Evolutionary conservation across 2,113 vertebrate species (phyloP).

Genomic region (Hiodon tergisus): DNA sequence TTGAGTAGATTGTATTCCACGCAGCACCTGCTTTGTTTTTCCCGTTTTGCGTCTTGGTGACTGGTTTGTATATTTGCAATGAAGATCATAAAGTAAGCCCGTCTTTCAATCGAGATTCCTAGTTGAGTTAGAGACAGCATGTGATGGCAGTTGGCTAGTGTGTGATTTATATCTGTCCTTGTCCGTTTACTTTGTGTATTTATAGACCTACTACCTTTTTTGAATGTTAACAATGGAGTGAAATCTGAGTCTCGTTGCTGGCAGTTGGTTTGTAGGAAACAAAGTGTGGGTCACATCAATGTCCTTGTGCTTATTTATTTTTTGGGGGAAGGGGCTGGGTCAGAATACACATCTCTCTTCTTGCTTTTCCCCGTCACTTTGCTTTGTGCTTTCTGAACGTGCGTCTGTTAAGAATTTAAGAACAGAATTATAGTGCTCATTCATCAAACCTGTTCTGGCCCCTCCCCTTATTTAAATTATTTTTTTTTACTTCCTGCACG

Average conservation of each 20-base stretch:
- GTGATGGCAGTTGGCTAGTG: background rate
- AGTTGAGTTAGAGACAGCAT: background rate
- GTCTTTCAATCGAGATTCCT: too few relatives aligned
- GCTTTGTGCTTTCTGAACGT: background rate
- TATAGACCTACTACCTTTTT: too few relatives aligned
- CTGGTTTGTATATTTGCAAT: too few relatives aligned
- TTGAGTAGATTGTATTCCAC: too few relatives aligned
- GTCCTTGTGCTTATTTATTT: background rate
- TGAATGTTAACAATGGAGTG: background rate
- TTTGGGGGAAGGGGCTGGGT: too few relatives aligned
- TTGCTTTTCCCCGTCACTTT: background rate
- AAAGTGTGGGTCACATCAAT: background rate
- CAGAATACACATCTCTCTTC: background rate
- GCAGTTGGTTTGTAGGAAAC: background rate
- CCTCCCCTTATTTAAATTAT: slow-evolving; percentile 27
- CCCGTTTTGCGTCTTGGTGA: too few relatives aligned
- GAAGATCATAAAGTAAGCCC: too few relatives aligned
- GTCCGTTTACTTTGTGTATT: too few relatives aligned
- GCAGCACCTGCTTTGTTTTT: too few relatives aligned
- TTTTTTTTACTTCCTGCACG: background rate
- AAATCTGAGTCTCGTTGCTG: background rate
- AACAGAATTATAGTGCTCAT: slow-evolving; percentile 41
- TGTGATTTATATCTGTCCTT: too few relatives aligned
- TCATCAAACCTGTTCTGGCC: slow-evolving; percentile 41
- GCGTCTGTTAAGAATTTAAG: slow-evolving; percentile 17